Base-by-base conservation (phyloP, 2,888 invertebrate species). In the Bellardia pandia region DNA sequence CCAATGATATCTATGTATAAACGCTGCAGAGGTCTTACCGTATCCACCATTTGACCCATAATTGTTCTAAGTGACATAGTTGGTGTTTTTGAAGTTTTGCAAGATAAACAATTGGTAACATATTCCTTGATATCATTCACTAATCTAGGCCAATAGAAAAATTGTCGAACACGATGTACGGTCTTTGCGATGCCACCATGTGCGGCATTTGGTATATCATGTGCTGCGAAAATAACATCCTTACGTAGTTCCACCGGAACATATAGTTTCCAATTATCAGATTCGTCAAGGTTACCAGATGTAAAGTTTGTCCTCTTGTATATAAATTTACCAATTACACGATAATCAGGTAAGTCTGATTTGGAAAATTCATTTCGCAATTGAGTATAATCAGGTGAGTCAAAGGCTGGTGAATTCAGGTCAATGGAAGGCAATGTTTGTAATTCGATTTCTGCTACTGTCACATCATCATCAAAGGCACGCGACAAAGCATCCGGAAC, bases 111-210 rank as follows among this genome's bases (percentile, higher is more conserved):
- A 33, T 62, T 75, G 1, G n/a, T 0, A 1, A 75, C 16, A 33
- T 75, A 75, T 11, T 60, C 11, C n/a, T 60, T 75, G 1, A 75
- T 37, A 48, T 75, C 74, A 2, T 2, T 3, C 2, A 62, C 74
- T 16, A 74, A 14, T 33, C 48, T 60, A 8, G 60, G 60, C 60
- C 74, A 75, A 11, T 45, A 75, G 33, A 75, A 75, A 42, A 33
- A 48, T n/a, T 48, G 30, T 33, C 74, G 30, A n/a, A 60, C 23
- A 2, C 74, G 40, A 60, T 58, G n/a, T 14, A 58, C 1, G 3
- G 74, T 74, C 11, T 75, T 75, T 1, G n/a, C 45, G n/a, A 30
- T 45, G 7, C 60, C 74, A 7, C 60, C 74, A 60, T 48, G 60
- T 7, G 48, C 9, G n/a, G 60, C 74, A 6, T 8, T 48, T n/a